Base-by-base conservation (phyloP, 2,113 vertebrate genomes). In the Poecilia latipinna region DNA sequence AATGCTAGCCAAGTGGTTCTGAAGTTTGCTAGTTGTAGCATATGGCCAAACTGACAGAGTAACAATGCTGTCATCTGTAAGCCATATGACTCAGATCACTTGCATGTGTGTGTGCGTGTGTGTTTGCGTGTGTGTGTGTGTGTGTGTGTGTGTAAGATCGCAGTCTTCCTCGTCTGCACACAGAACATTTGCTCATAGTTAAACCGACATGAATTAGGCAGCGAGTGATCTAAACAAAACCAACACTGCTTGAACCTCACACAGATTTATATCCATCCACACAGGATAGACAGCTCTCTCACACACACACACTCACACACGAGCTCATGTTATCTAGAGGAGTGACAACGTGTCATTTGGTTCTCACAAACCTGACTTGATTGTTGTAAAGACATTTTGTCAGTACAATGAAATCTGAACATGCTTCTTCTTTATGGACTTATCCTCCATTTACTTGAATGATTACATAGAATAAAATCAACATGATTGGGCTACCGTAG, bases 11-110 rank as follows among this genome's bases (percentile, higher is more conserved):
- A 83, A 82, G 60, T 61, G 8, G 26, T 32, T 8, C 42, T 31
- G 54, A 68, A 79, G 74, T 82, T 73, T 68, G 79, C 67, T 62
- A 28, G 72, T 66, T 31, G 72, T 32, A 76, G 76, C 78, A 84
- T 84, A 86, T 68, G 74, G 77, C 54, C 64, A 24, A 61, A 65
- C 71, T 68, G 78, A 87, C 77, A 76, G 74, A 84, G 81, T 37
- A 79, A 83, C 79, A 83, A 76, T 74, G 72, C 61, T 69, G 79
- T 86, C 82, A 85, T 86, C 69, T 82, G 79, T 79, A 80, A 80
- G 82, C 83, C 57, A 32, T 65, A 76, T 82, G 86, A 87, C 75
- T 86, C 82, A 86, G 67, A 61, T 31, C n/a, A 33, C 31, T n/a
- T 51, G 79, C 44, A 68, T 68, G 66, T 35, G 31, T 73, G 44